Percentiles rank a stretch among this genome's conserved stretches.
These are phyloP conservation scores for Eospalax fontanierii DNA, from an alignment of 2,797 vertebrate species.

Conservation along the genomic window DNA sequence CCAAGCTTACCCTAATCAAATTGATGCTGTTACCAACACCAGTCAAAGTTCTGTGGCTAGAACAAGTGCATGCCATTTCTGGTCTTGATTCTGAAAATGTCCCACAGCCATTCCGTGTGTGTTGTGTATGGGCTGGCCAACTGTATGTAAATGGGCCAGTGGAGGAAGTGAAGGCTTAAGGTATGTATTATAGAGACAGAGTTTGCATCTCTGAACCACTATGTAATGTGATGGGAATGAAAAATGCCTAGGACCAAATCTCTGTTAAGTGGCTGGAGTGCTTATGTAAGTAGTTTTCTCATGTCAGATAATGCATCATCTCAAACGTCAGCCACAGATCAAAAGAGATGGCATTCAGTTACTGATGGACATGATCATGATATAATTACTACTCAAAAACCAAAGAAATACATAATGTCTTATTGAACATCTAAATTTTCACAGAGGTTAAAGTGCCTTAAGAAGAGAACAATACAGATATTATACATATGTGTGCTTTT, in stretches of 20 bases:
- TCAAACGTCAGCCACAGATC: not conserved
- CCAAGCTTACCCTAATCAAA: not conserved
- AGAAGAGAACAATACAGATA: not conserved
- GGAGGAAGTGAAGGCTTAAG: not conserved
- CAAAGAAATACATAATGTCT: not conserved
- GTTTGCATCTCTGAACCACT: not conserved
- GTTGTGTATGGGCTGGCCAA: not conserved
- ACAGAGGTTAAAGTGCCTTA: constrained; percentile 1
- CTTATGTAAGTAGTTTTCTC: not conserved
- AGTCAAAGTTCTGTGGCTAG: not conserved
- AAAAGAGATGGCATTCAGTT: not conserved
- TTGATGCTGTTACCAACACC: too few relatives aligned
- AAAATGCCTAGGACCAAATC: not conserved
- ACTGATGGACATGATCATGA: not conserved
- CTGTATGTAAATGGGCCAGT: not conserved
- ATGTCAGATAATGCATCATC: not conserved
- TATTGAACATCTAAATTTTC: not conserved
- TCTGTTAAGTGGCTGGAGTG: not conserved
- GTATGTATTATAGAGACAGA: not conserved
- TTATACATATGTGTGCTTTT: too few relatives aligned
- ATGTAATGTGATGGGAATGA: not conserved
- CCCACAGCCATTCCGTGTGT: not conserved
- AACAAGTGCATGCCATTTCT: not conserved
- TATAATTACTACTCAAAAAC: constrained; percentile 12
- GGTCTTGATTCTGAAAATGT: not conserved